Evolutionary conservation across 2,797 vertebrate species (phyloP).

Genomic region (Podargus strigoides): DNA sequence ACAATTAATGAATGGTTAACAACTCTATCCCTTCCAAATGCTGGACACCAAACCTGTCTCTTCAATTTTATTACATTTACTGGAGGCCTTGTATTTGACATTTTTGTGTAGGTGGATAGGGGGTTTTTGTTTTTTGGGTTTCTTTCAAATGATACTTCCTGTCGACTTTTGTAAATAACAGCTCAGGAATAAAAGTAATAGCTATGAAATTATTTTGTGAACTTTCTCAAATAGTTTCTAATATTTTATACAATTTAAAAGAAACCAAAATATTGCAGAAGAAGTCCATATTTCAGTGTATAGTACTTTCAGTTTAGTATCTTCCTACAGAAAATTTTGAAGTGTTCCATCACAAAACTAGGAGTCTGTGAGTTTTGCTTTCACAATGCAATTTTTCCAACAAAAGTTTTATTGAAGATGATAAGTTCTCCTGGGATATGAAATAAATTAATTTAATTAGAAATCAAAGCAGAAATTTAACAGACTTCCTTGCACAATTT

Average conservation of each 20-base stretch:
- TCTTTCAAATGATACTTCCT: background rate
- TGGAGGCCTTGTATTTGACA: background rate
- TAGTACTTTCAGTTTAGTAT: background rate
- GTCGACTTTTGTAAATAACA: background rate
- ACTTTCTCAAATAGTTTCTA: background rate
- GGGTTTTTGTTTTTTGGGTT: background rate
- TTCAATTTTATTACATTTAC: background rate
- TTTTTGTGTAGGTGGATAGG: background rate
- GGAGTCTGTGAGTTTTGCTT: background rate
- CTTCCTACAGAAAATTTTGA: background rate
- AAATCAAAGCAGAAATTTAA: background rate
- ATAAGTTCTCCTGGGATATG: background rate
- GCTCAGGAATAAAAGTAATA: background rate
- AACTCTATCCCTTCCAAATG: background rate
- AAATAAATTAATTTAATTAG: background rate
- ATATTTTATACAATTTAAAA: background rate
- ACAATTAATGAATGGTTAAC: background rate
- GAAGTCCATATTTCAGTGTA: background rate
- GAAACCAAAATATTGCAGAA: fast-evolving
- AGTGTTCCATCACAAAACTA: background rate
- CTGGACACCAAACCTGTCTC: background rate
- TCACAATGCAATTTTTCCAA: background rate
- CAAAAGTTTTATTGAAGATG: background rate
- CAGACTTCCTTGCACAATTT: background rate
- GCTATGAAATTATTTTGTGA: background rate